Evolutionary conservation across 2,888 invertebrate species (phyloP).

Genomic region (Erebia ligea): DNA sequence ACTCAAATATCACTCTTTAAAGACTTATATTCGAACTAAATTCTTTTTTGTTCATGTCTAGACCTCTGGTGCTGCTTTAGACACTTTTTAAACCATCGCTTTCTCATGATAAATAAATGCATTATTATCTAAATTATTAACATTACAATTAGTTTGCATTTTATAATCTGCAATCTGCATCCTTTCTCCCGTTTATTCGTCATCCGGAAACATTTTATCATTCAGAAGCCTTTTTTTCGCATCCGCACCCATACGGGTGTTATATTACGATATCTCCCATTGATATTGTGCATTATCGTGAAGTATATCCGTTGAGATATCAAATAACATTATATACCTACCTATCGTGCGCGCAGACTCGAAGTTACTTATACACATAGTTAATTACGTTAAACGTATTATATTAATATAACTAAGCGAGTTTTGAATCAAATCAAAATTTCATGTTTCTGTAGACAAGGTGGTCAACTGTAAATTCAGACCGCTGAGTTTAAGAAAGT

Average conservation of each 20-base stretch:
- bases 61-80: no score
- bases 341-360: slow-evolving; percentile 33
- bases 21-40: no score
- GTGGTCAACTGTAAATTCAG: no score
- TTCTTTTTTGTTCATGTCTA: no score
- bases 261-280: slow-evolving; percentile 43
- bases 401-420: neutral
- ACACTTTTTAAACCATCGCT: no score
- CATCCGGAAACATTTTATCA: slow-evolving; percentile 58
- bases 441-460: no score
- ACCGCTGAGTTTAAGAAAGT: no score
- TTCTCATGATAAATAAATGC: neutral
- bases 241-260: slow-evolving; percentile 50
- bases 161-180: slow-evolving; percentile 16
- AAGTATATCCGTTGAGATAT: slow-evolving; percentile 58
- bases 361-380: neutral
- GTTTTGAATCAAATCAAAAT: neutral
- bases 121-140: neutral
- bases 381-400: neutral
- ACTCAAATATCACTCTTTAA: neutral
- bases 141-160: neutral
- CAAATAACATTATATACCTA: slow-evolving; percentile 8
- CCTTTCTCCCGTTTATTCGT: slow-evolving; percentile 26
- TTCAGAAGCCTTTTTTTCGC: slow-evolving; percentile 51
- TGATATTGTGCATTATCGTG: slow-evolving; percentile 49